Evolutionary conservation across 2,113 vertebrate genomes (phyloP).

Genomic region (Neogale vison): DNA sequence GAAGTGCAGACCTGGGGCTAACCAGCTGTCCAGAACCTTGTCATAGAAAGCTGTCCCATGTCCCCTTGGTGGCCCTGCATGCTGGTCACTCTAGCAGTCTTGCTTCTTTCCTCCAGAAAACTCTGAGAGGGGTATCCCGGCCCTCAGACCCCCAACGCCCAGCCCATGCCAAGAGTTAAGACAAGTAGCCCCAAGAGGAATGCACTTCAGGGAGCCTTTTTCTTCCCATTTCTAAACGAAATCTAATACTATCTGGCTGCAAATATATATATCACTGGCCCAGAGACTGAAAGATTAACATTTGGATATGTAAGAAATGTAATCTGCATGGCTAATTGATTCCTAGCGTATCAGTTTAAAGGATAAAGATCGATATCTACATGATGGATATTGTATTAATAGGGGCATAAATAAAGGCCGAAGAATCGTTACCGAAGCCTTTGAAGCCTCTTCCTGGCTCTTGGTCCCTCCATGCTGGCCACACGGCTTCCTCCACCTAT

Average conservation of each 20-base stretch:
- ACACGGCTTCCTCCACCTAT: background rate
- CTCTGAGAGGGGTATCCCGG: background rate
- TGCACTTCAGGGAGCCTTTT: constrained; percentile 50
- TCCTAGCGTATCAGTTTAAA: constrained; percentile 89
- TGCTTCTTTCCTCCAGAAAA: background rate
- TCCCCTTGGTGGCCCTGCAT: rapidly evolving
- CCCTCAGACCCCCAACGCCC: background rate
- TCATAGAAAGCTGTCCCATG: background rate
- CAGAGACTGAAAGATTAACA: constrained; percentile 85
- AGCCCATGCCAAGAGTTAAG: constrained; percentile 49
- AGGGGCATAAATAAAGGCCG: constrained; percentile 88
- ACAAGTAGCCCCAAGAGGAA: constrained; percentile 82
- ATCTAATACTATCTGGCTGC: constrained; percentile 84
- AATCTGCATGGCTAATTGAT: constrained; percentile 93
- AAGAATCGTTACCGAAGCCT: constrained; percentile 85
- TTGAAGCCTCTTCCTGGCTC: constrained; percentile 83
- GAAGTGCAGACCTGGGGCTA: background rate
- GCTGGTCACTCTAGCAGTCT: background rate
- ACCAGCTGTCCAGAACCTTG: rapidly evolving
- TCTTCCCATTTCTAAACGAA: constrained; percentile 78
- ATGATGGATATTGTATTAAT: constrained; percentile 90
- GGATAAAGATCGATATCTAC: constrained; percentile 89
- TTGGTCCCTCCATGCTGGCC: constrained; percentile 60
- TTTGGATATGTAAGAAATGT: constrained; percentile 89
- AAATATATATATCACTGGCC: constrained; percentile 80